Percentiles rank a stretch among this genome's conserved stretches.
These are phyloP conservation scores for Pachyseris speciosa DNA, from an alignment of 64 coral and sea anemone species.

Conservation along the genomic window DNA sequence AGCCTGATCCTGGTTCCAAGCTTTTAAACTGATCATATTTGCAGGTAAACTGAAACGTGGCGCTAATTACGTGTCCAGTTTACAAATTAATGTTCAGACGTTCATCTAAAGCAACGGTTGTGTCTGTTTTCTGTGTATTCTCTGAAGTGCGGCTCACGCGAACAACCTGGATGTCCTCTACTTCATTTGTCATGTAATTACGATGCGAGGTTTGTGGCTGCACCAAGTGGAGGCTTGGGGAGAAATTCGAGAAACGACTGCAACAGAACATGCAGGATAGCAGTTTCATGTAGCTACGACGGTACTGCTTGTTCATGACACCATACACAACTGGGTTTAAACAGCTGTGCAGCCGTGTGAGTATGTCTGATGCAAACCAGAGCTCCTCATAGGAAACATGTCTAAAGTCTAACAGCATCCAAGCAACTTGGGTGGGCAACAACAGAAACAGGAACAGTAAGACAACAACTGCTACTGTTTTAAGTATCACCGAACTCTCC, in stretches of 20 bases:
- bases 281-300: slow-evolving; percentile 65
- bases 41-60: too few species aligned
- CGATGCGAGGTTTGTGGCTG: not conserved
- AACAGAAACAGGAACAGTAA: slow-evolving; percentile 59
- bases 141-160: not conserved
- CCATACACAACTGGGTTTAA: slow-evolving; percentile 82
- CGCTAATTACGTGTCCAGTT: not conserved
- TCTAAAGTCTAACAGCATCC: slow-evolving; percentile 69
- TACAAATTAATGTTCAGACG: not conserved
- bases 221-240: not conserved
- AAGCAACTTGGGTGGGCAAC: slow-evolving; percentile 60
- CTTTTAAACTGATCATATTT: too few species aligned
- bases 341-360: slow-evolving; percentile 49
- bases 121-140: not conserved
- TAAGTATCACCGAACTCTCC: slow-evolving; percentile 77
- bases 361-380: not conserved
- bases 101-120: not conserved
- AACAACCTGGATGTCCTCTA: not conserved
- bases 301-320: slow-evolving; percentile 61
- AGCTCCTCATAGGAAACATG: slow-evolving; percentile 2
- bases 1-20: too few species aligned
- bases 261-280: slow-evolving; percentile 40
- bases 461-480: slow-evolving; percentile 71
- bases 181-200: not conserved
- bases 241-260: not conserved